Percentiles rank a stretch among this genome's conserved stretches.
Evolutionary conservation across 2,797 vertebrate genomes (phyloP).

Genomic region (Cirrhinus molitorella): DNA sequence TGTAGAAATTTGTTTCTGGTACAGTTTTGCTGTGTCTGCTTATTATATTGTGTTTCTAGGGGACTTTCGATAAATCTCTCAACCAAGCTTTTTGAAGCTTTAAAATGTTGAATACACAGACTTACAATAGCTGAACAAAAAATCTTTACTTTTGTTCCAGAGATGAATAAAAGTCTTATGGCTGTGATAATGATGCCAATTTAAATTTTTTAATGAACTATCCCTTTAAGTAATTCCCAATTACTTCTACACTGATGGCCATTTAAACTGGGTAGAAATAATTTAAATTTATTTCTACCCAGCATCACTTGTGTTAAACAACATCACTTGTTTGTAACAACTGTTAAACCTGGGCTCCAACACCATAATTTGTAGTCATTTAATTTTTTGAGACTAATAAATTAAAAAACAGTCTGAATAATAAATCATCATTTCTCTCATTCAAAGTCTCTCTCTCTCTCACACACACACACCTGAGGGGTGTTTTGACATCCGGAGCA

Average conservation of each 20-base stretch:
- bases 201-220: neutral
- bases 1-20: too few relatives aligned
- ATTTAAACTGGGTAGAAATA: neutral
- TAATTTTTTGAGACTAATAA: neutral
- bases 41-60: too few relatives aligned
- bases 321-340: neutral
- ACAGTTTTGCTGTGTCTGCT: too few relatives aligned
- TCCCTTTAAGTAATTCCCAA: neutral
- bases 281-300: too few relatives aligned
- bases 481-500: conserved; percentile 34
- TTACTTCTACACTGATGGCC: neutral
- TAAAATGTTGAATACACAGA: neutral
- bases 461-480: conserved; percentile 66
- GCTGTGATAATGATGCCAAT: too few relatives aligned
- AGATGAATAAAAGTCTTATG: neutral
- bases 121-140: neutral
- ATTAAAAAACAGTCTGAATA: neutral
- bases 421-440: neutral
- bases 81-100: too few relatives aligned
- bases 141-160: neutral
- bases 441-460: too few relatives aligned
- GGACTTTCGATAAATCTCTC: too few relatives aligned
- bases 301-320: neutral
- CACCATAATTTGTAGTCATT: neutral
- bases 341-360: neutral